Evolutionary conservation across 2,797 vertebrate species (phyloP).

Genomic region (Crocodylus rhombifer): DNA sequence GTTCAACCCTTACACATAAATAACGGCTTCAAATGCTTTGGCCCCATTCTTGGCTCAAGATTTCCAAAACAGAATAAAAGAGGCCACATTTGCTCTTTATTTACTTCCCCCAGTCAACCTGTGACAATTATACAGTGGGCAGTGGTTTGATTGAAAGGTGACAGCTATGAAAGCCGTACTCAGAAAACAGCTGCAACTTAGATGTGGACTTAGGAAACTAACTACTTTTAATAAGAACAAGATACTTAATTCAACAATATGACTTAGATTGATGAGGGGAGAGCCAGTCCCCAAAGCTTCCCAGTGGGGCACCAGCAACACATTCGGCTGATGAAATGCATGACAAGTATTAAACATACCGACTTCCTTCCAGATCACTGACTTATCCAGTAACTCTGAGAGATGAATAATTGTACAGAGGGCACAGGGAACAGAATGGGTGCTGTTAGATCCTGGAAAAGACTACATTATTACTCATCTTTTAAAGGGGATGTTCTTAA

Average conservation of each 20-base stretch:
- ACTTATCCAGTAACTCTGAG: not conserved
- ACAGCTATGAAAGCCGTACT: not conserved
- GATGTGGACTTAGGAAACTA: not conserved
- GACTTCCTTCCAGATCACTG: not conserved
- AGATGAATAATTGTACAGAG: not conserved
- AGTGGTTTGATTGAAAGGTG: not conserved
- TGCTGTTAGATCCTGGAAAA: not conserved
- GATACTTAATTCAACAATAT: not conserved
- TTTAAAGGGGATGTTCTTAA: not conserved
- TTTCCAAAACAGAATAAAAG: no score
- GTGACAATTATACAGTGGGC: not conserved
- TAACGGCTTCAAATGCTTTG: no score
- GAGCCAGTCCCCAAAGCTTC: not conserved
- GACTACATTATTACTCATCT: not conserved
- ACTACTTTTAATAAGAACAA: not conserved
- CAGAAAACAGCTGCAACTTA: not conserved
- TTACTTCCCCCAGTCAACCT: no score
- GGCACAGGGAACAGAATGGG: not conserved
- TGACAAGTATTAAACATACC: not conserved
- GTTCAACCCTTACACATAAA: no score
- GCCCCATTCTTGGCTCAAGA: no score
- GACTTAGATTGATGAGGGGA: not conserved
- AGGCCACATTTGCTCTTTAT: no score
- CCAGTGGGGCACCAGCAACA: not conserved
- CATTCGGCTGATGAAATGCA: not conserved